Percentiles rank a stretch among this genome's conserved stretches.
Conservation (phyloP, 2,113 vertebrate genomes). For the Podarcis raffonei region DNA sequence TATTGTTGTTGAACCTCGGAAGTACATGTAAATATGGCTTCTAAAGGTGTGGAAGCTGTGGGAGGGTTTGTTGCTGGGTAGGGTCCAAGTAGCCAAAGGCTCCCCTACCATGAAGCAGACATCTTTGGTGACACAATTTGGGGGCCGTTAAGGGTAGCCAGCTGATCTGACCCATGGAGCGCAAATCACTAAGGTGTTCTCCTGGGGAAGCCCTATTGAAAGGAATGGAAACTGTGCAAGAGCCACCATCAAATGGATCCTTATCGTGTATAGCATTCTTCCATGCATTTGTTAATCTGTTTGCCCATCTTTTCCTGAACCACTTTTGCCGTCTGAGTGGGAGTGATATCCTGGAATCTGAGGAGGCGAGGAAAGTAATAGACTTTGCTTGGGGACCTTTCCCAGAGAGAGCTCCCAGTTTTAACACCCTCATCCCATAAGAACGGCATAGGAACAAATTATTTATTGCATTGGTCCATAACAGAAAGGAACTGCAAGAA, state of each 20-base stretch:
- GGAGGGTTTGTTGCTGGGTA: neutral
- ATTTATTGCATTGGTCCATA: no score
- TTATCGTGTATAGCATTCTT: neutral
- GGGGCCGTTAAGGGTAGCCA: neutral
- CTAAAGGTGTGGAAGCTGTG: neutral
- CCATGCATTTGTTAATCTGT: neutral
- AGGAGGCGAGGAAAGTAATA: neutral
- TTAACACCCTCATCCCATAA: neutral
- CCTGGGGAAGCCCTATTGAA: neutral
- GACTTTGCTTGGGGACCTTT: neutral
- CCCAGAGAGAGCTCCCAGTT: neutral
- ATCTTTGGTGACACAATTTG: neutral
- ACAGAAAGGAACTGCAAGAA: no score
- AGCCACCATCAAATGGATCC: neutral
- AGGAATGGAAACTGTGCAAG: neutral
- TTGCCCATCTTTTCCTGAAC: neutral
- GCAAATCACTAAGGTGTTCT: neutral
- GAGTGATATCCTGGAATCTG: neutral
- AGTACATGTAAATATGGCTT: neutral
- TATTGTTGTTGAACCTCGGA: neutral
- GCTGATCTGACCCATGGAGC: neutral
- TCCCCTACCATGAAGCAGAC: neutral
- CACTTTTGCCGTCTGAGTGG: neutral
- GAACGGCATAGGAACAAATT: no score
- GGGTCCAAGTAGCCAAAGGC: neutral